phyloP scores from a whole-genome alignment of 2,888 invertebrate species.

The Homarus gammarus region DNA sequence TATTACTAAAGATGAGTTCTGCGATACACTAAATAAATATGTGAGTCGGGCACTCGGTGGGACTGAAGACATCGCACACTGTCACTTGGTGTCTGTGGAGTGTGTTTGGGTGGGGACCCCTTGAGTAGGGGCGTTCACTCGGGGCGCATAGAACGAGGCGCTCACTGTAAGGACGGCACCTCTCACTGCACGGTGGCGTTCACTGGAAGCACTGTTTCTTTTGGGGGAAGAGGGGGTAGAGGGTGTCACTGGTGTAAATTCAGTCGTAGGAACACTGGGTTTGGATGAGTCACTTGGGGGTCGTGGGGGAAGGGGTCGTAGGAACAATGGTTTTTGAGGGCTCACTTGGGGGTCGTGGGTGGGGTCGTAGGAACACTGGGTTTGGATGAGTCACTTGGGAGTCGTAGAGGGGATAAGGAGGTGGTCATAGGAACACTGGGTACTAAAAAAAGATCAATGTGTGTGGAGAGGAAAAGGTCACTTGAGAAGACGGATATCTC shows the following conservation, averaged over 20 bases:
- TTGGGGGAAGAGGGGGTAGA: neutral
- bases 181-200: neutral
- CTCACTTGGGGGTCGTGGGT: neutral
- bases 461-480: too few relatives aligned
- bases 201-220: neutral
- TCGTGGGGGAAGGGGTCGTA: neutral
- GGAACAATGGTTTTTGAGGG: constrained; percentile 5
- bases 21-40: constrained; percentile 54
- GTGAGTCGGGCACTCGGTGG: constrained; percentile 57
- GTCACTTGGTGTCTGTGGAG: constrained; percentile 11
- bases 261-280: neutral
- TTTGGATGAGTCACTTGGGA: neutral
- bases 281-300: neutral
- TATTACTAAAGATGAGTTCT: neutral
- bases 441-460: neutral
- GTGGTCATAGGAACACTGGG: constrained; percentile 3
- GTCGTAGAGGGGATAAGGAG: too few relatives aligned
- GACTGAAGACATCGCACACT: constrained; percentile 28
- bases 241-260: neutral
- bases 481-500: neutral
- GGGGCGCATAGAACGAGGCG: too few relatives aligned
- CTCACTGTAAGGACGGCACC: too few relatives aligned
- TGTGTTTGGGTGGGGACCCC: neutral
- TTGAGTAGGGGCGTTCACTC: neutral
- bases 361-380: constrained; percentile 9